Percentiles rank a stretch among this genome's conserved stretches.
Evolutionary conservation across 2,888 invertebrate genomes (phyloP).

Genomic region (Poecilus cupreus): DNA sequence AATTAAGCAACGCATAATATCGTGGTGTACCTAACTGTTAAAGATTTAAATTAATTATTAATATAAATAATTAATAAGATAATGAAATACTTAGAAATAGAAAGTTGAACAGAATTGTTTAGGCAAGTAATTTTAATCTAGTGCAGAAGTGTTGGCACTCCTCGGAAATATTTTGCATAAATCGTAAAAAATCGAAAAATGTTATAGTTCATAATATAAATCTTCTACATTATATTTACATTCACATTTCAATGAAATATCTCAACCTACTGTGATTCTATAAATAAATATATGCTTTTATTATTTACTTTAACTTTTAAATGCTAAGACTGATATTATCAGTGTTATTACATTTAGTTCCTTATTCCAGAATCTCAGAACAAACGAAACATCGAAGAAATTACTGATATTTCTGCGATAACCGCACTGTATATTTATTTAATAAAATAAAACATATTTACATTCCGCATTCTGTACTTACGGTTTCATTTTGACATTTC

Average conservation of each 20-base stretch:
- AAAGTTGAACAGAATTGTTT: conserved; percentile 56
- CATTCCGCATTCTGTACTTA: not conserved
- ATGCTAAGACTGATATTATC: no score
- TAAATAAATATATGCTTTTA: conserved; percentile 18
- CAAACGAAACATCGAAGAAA: no score
- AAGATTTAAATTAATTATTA: conserved; percentile 30
- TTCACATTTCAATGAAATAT: conserved; percentile 39
- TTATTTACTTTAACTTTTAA: conserved; percentile 2
- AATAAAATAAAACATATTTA: not conserved
- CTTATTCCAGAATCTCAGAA: no score
- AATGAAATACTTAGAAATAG: conserved; percentile 50
- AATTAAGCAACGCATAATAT: not conserved
- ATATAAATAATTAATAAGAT: conserved; percentile 37
- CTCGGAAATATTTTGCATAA: conserved; percentile 54
- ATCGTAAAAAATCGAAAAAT: conserved; percentile 32
- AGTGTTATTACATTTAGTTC: no score
- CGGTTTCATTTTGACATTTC: conserved; percentile 4
- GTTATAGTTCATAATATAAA: conserved; percentile 33
- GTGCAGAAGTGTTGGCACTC: conserved; percentile 45
- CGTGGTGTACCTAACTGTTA: conserved; percentile 1
- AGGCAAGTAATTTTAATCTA: conserved; percentile 49
- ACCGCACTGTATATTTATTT: not conserved
- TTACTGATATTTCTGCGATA: no score
- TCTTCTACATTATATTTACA: conserved; percentile 27
- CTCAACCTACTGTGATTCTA: conserved; percentile 15